These are phyloP conservation scores for Vulpes ferrilata DNA, from an alignment of 2,113 vertebrate genomes.

Conservation along the genomic window DNA sequence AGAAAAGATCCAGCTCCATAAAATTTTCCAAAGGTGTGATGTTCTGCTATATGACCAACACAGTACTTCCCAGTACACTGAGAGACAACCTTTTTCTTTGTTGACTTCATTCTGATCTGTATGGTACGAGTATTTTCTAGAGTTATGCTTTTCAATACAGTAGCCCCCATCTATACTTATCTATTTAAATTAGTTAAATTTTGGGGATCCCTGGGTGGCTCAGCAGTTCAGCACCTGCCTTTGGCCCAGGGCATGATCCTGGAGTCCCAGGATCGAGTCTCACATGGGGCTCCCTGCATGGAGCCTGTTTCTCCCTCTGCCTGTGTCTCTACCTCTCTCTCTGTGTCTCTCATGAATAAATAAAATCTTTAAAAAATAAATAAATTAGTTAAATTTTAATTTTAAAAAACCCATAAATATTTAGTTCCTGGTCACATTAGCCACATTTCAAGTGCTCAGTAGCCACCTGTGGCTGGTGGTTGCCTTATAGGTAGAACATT, in stretches of 20 bases:
- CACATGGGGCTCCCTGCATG: too few relatives aligned
- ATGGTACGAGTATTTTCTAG: background rate
- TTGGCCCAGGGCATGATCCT: too few relatives aligned
- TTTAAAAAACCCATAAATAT: background rate
- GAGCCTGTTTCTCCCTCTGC: too few relatives aligned
- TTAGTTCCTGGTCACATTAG: background rate
- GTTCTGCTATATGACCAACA: background rate
- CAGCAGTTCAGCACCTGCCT: too few relatives aligned
- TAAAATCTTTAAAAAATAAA: too few relatives aligned
- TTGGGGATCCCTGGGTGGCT: background rate
- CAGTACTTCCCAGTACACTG: background rate
- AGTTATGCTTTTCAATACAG: background rate
- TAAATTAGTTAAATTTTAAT: background rate
- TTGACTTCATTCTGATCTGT: conserved; percentile 26
- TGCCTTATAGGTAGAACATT: background rate
- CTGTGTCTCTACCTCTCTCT: too few relatives aligned
- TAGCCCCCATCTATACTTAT: background rate
- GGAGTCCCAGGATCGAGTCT: too few relatives aligned
- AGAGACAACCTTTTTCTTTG: background rate
- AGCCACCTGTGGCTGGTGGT: background rate
- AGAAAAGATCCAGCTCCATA: conserved; percentile 23
- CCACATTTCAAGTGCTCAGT: background rate
- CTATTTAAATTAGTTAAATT: conserved; percentile 35
- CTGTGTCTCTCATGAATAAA: too few relatives aligned
- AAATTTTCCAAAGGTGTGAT: background rate